Evolutionary conservation across 2,797 vertebrate genomes (phyloP).

Genomic region (Pangasius mekongensis): DNA sequence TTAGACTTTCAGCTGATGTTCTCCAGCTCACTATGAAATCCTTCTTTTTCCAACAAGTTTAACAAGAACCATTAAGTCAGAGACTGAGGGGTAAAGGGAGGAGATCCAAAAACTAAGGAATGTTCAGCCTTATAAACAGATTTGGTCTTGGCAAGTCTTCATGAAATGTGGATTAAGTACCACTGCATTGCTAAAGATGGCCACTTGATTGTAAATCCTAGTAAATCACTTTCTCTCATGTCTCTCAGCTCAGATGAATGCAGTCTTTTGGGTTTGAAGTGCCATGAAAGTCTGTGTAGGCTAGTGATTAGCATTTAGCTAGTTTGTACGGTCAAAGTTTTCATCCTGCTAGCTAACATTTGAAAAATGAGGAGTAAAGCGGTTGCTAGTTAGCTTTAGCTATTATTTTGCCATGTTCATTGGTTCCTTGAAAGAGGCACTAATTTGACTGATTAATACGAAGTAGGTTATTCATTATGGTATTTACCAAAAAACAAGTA

Average conservation of each 20-base stretch:
- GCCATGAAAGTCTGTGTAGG: neutral
- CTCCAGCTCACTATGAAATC: neutral
- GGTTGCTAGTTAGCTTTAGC: neutral
- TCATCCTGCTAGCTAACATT: neutral
- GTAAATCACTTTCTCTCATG: neutral
- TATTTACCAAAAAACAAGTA: neutral
- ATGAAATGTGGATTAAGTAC: neutral
- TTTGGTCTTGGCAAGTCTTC: neutral
- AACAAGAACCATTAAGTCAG: neutral
- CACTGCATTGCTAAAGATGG: neutral
- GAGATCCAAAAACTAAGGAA: neutral
- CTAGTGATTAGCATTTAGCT: neutral
- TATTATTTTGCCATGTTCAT: neutral
- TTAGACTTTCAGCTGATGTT: neutral
- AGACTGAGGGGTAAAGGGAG: neutral
- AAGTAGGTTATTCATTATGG: neutral
- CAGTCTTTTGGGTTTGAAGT: neutral
- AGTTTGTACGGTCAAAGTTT: neutral
- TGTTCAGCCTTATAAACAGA: neutral
- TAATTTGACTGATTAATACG: neutral
- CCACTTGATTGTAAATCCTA: neutral
- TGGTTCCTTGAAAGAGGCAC: neutral
- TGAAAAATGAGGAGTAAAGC: neutral
- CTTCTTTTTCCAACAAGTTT: constrained; percentile 9
- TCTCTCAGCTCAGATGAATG: neutral